These are phyloP conservation scores for Porites divaricata DNA, from an alignment of 92 coral and sea anemone species.

Conservation along the genomic window DNA sequence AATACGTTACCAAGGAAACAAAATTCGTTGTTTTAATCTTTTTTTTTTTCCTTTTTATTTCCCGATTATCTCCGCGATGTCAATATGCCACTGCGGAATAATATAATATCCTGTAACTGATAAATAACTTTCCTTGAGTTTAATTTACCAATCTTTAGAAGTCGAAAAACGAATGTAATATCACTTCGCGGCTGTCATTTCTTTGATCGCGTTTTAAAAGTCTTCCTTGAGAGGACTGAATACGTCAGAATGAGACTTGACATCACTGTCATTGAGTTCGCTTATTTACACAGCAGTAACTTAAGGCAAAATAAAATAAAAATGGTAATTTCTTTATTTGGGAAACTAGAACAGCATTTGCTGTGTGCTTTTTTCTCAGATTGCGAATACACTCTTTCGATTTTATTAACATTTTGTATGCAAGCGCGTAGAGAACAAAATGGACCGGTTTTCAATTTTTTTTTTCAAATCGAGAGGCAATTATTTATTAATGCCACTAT, in stretches of 20 bases:
- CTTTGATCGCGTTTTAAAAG: constrained; percentile 15
- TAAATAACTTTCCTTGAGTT: not conserved
- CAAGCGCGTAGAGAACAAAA: not conserved
- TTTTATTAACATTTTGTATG: not conserved
- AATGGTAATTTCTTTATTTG: not conserved
- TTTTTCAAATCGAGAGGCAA: not conserved
- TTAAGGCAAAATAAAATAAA: not conserved
- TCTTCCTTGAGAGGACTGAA: not conserved
- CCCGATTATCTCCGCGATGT: not conserved
- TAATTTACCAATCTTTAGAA: constrained; percentile 21
- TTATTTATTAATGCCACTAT: not conserved
- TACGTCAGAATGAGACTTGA: not conserved
- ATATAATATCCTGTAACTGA: not conserved
- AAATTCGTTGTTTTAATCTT: not conserved
- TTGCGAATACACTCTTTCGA: too few species aligned
- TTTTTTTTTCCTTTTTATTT: not conserved
- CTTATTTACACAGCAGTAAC: constrained; percentile 16
- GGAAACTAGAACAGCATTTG: too few species aligned
- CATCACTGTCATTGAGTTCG: too few species aligned
- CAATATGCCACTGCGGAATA: constrained; percentile 13
- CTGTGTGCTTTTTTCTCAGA: too few species aligned
- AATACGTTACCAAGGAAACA: constrained; percentile 33
- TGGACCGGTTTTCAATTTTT: not conserved
- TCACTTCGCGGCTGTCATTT: not conserved
- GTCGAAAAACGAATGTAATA: not conserved